phyloP scores from a whole-genome alignment of 2,797 vertebrate genomes.

The Brotogeris chrysoptera region DNA sequence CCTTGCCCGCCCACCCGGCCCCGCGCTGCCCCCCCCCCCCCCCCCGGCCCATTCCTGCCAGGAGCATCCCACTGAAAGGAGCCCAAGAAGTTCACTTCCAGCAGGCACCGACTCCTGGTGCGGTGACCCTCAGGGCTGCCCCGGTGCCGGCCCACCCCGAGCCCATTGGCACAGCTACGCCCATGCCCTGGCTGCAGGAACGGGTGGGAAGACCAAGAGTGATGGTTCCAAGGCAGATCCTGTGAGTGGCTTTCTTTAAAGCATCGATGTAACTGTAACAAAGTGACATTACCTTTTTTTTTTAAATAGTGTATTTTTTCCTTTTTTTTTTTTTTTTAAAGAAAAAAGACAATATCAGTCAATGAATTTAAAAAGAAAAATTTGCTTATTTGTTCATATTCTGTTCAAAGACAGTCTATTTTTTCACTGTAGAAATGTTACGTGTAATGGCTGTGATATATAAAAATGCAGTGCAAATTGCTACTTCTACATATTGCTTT shows the following conservation, averaged over 20 bases:
- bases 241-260: constrained; percentile 72
- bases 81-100: background rate
- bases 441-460: constrained; percentile 81
- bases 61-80: background rate
- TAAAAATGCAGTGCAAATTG: constrained; percentile 65
- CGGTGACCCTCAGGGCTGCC: background rate
- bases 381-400: constrained; percentile 92
- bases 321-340: constrained; percentile 67
- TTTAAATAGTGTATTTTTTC: constrained; percentile 89
- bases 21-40: background rate
- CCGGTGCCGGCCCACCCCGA: background rate
- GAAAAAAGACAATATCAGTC: constrained; percentile 73
- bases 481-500: constrained; percentile 64
- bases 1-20: too few species aligned
- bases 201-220: background rate
- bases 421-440: constrained; percentile 93
- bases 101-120: background rate
- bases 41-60: background rate
- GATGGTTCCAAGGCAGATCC: constrained; percentile 11
- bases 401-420: constrained; percentile 94
- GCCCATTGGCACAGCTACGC: background rate
- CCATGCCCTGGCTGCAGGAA: background rate
- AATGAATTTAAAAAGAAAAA: constrained; percentile 70
- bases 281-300: constrained; percentile 75
- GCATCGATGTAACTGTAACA: constrained; percentile 71